phyloP scores from a whole-genome alignment of 2,888 invertebrate species.

The Eremobia ochroleuca region DNA sequence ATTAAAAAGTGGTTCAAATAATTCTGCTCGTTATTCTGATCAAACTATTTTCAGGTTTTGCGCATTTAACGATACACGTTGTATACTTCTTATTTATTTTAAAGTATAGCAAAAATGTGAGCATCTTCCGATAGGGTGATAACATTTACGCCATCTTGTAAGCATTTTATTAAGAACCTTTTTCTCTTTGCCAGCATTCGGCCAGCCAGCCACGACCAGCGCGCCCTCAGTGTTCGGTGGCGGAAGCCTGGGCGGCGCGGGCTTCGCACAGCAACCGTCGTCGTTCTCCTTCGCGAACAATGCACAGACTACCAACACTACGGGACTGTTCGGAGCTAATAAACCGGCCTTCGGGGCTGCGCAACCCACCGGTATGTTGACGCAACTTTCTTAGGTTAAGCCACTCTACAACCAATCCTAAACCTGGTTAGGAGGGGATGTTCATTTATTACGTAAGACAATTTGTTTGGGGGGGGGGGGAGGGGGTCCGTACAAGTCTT shows the following conservation, averaged over 20 bases:
- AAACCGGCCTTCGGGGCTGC: conserved; percentile 90
- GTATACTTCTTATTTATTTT: no score
- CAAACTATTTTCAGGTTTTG: no score
- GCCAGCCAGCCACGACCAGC: conserved; percentile 89
- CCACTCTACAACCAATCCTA: neutral
- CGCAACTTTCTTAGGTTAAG: neutral
- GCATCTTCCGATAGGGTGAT: no score
- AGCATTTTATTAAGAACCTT: neutral
- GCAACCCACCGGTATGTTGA: conserved; percentile 75
- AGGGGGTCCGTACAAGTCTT: no score
- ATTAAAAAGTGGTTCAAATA: no score
- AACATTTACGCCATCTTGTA: no score
- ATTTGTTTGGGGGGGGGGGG: no score
- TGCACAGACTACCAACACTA: conserved; percentile 78
- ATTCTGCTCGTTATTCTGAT: no score
- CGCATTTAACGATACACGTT: no score
- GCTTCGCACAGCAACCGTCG: conserved; percentile 77
- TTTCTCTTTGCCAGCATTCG: conserved; percentile 81
- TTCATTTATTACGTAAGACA: no score
- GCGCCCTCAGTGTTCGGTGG: conserved; percentile 92
- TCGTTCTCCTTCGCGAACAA: conserved; percentile 85
- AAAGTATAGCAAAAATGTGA: no score
- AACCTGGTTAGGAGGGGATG: no score
- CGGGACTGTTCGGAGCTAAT: conserved; percentile 84
- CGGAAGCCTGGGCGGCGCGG: conserved; percentile 81